A percentile compares a stretch with the other conserved stretches of the same genome.
Evolutionary conservation across 1,140 invertebrate genomes (phyloP).

Genomic region (Bradynema listronoti): DNA sequence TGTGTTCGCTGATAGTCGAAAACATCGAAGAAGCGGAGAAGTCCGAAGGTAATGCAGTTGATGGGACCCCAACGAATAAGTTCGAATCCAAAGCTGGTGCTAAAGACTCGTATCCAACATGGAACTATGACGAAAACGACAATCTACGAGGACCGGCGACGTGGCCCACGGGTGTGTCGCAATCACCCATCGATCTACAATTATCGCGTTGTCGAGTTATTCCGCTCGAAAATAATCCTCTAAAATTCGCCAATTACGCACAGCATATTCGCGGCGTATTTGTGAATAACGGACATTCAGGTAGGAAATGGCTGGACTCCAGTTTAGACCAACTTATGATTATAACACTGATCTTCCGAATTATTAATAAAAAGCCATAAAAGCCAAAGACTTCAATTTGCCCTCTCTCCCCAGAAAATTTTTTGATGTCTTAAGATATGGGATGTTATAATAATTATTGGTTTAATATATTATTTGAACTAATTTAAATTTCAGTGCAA

Average conservation of each 20-base stretch:
- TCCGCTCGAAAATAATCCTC: slow-evolving; percentile 26
- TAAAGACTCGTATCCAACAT: too few species aligned
- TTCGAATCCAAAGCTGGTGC: too few species aligned
- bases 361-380: too few species aligned
- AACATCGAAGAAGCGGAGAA: too few species aligned
- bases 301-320: slow-evolving; percentile 16
- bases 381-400: too few species aligned
- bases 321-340: background rate
- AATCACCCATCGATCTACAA: slow-evolving; percentile 52
- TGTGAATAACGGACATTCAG: slow-evolving; percentile 49
- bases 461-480: slow-evolving; percentile 1
- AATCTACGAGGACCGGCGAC: too few species aligned
- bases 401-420: background rate
- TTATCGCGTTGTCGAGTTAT: slow-evolving; percentile 31
- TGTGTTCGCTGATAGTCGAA: too few species aligned
- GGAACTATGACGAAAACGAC: too few species aligned
- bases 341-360: too few species aligned
- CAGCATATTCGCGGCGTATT: slow-evolving; percentile 42
- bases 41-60: too few species aligned
- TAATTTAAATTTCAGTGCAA: slow-evolving; percentile 44
- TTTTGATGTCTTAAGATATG: background rate
- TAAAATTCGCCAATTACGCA: slow-evolving; percentile 51
- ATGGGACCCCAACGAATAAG: too few species aligned
- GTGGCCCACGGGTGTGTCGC: too few species aligned
- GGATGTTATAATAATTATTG: background rate